Evolutionary conservation across 2,113 vertebrate species (phyloP).

Genomic region (Trinectes maculatus): DNA sequence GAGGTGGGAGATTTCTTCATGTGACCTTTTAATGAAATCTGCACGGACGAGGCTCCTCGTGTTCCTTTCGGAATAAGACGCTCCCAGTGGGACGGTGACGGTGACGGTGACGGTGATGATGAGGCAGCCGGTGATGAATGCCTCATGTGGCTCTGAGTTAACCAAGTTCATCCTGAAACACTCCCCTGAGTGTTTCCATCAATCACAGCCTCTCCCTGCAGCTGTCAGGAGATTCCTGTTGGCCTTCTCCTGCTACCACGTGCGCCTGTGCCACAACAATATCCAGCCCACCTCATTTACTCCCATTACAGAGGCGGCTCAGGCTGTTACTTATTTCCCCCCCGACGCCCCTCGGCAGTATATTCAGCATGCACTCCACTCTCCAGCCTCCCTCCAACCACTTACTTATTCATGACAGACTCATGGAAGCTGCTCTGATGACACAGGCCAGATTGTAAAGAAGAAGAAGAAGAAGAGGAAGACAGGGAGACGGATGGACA

Average conservation of each 20-base stretch:
- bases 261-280: constrained; percentile 54
- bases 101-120: too few relatives aligned
- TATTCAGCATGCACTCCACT: constrained; percentile 50
- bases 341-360: constrained; percentile 47
- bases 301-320: constrained; percentile 54
- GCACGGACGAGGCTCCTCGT: constrained; percentile 38
- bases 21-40: constrained; percentile 47
- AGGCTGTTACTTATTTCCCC: constrained; percentile 55
- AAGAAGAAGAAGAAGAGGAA: constrained; percentile 30
- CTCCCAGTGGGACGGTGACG: too few relatives aligned
- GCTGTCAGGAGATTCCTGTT: constrained; percentile 59
- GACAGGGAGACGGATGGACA: constrained; percentile 19
- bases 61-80: constrained; percentile 60
- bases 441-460: constrained; percentile 48
- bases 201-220: constrained; percentile 70
- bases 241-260: constrained; percentile 33
- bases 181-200: constrained; percentile 71
- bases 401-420: constrained; percentile 69
- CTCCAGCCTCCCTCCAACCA: constrained; percentile 49
- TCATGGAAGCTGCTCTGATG: constrained; percentile 49
- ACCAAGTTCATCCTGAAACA: constrained; percentile 73
- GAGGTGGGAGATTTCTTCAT: too few relatives aligned
- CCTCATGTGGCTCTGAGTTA: constrained; percentile 67
- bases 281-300: constrained; percentile 66
- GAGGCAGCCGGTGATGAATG: constrained; percentile 68